Base-by-base conservation (phyloP, 2,888 invertebrate genomes). In the Drosophila longiperda region DNA sequence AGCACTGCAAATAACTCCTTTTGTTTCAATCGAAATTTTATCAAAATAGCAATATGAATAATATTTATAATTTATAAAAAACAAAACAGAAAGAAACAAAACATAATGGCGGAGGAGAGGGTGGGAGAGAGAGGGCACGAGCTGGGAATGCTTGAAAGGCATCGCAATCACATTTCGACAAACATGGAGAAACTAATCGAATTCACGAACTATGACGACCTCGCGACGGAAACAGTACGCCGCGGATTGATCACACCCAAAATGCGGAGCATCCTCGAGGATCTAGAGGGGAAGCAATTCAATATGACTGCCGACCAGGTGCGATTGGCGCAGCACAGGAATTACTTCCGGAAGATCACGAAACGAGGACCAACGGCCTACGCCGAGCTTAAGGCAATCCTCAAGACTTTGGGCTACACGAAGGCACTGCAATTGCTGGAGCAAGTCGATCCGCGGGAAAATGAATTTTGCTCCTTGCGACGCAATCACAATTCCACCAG, bases 311-410 rank as follows among this genome's bases (percentile, higher is more conserved):
- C 74, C 0, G 71, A 75, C 8, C 59, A 79, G 9, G 59, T 66
- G 33, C 70, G 53, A 4, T 55, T 57, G 11, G 68, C 83, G 36
- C 75, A 79, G 36, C 92, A 92, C 60, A 75, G 93, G 3, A 90
- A 91, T 40, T 90, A 95, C 9, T 95, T 95, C 77, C 83, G 92
- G 11, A 95, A 95, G 71, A 92, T 95, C 40, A 94, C 93, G 33
- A 91, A 93, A 40, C 93, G 95, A 12, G 95, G 95, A 0, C 95
- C 95, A 0, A 82, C 90, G 1, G 95, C 95, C 1, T 95, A 94
- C 79, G 82, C 91, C 1, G 91, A 92, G 20, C 87, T 95, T 2
- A 86, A 75, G 29, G 33, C 42, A 0, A 86, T 78, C 0, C 91
- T 91, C 6, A 58, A 38, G 0, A 55, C 66, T 1, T 53, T 90